A percentile compares a stretch with the other conserved stretches of the same genome.
phyloP scores from a whole-genome alignment of 2,888 invertebrate genomes.

The Epirrita christyi region DNA sequence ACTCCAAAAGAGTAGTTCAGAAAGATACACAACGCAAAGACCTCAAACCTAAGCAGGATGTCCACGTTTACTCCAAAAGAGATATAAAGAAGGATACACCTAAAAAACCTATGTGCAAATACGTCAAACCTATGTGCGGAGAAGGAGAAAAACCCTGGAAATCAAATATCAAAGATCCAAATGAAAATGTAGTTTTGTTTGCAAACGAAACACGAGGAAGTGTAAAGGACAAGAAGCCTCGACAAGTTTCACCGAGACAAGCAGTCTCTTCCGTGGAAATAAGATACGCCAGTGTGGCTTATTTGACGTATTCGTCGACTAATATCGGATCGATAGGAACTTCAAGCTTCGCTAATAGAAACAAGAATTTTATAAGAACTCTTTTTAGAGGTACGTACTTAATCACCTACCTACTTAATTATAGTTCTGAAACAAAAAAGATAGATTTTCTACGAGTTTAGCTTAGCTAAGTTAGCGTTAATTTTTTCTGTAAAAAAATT shows the following conservation, averaged over 20 bases:
- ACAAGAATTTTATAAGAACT: constrained; percentile 58
- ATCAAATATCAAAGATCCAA: background rate
- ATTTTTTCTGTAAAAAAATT: no score
- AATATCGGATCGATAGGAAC: constrained; percentile 44
- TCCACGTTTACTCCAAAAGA: background rate
- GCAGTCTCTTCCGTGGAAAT: constrained; percentile 60
- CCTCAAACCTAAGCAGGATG: background rate
- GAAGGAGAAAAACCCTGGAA: background rate
- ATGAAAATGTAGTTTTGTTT: constrained; percentile 26
- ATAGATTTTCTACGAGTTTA: no score
- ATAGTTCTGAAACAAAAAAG: no score
- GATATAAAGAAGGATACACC: no score
- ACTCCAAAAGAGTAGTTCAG: background rate
- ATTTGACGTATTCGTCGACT: constrained; percentile 53
- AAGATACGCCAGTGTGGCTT: constrained; percentile 52
- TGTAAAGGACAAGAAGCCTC: constrained; percentile 4
- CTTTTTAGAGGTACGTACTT: constrained; percentile 61
- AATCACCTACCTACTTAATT: no score
- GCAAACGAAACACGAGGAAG: constrained; percentile 15
- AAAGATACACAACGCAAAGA: background rate
- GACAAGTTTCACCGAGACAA: constrained; percentile 38
- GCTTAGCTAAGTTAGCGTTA: no score
- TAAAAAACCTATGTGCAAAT: no score
- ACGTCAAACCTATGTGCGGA: no score
- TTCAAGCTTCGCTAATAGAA: constrained; percentile 34